Evolutionary conservation across 2,888 invertebrate species (phyloP).

Genomic region (Chrysodeixis includens): DNA sequence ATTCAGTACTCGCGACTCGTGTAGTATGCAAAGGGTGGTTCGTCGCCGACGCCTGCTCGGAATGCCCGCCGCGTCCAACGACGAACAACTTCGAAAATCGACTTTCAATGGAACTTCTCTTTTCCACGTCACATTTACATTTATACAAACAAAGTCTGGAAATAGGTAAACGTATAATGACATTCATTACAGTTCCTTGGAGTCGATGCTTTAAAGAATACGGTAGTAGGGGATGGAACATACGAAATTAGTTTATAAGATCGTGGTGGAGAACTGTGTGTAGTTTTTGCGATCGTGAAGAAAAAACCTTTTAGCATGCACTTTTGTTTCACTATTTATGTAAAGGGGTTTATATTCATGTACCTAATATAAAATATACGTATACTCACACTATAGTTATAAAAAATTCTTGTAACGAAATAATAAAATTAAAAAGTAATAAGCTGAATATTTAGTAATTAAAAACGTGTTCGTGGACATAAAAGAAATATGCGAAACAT

Average conservation of each 20-base stretch:
- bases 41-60: constrained; percentile 54
- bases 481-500: neutral
- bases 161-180: constrained; percentile 53
- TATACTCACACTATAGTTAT: no score
- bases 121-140: constrained; percentile 78
- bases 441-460: neutral
- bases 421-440: neutral
- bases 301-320: neutral
- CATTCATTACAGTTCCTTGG: constrained; percentile 45
- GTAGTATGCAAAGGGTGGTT: constrained; percentile 74
- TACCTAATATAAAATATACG: no score
- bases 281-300: neutral
- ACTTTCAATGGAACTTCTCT: constrained; percentile 81
- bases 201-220: constrained; percentile 7
- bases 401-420: neutral
- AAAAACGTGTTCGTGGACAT: neutral
- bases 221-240: neutral
- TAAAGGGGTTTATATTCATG: neutral
- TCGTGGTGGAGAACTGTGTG: neutral
- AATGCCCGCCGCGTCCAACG: constrained; percentile 69
- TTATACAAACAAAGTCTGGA: constrained; percentile 69
- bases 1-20: constrained; percentile 63
- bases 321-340: neutral
- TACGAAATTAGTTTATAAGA: neutral
- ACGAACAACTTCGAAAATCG: constrained; percentile 82